Percentiles rank a stretch among this genome's conserved stretches.
phyloP scores from a whole-genome alignment of 2,888 invertebrate species.

The Phorcus lineatus region DNA sequence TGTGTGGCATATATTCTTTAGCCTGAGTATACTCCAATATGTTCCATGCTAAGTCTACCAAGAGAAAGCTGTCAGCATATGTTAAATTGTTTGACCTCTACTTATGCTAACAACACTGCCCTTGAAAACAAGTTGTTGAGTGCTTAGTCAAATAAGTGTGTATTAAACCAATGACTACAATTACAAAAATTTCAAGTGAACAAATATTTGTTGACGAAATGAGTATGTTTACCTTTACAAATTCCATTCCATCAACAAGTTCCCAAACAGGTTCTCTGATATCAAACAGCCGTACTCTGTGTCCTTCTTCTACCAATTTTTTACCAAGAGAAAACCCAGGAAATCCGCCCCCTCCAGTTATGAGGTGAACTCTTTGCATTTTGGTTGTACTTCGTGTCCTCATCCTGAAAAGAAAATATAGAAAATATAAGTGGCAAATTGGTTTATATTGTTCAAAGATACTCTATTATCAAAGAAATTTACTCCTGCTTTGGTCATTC shows the following conservation, averaged over 20 bases:
- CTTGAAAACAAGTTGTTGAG: no score
- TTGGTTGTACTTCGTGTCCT: not conserved
- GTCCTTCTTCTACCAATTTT: slow-evolving; percentile 66
- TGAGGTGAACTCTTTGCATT: slow-evolving; percentile 54
- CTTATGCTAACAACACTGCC: no score
- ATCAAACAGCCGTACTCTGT: slow-evolving; percentile 73
- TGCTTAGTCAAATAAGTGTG: no score
- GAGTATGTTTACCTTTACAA: slow-evolving; percentile 54
- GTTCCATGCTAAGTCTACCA: no score
- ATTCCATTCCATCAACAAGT: slow-evolving; percentile 58
- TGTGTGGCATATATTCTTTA: no score
- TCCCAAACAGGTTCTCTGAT: slow-evolving; percentile 62
- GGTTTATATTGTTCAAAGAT: not conserved
- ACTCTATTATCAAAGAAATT: not conserved
- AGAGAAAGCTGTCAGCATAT: no score
- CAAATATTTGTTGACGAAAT: not conserved
- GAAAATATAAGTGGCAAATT: slow-evolving; percentile 21
- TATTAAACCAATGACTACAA: not conserved
- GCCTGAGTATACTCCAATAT: no score
- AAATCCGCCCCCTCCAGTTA: slow-evolving; percentile 76
- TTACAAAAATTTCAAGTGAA: not conserved
- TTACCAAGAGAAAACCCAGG: slow-evolving; percentile 74
- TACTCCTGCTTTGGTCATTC: not conserved
- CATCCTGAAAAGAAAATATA: not conserved
- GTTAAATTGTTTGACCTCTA: no score